Conservation (phyloP, 2,797 vertebrate genomes). For the Paramormyrops hopkinsi region DNA sequence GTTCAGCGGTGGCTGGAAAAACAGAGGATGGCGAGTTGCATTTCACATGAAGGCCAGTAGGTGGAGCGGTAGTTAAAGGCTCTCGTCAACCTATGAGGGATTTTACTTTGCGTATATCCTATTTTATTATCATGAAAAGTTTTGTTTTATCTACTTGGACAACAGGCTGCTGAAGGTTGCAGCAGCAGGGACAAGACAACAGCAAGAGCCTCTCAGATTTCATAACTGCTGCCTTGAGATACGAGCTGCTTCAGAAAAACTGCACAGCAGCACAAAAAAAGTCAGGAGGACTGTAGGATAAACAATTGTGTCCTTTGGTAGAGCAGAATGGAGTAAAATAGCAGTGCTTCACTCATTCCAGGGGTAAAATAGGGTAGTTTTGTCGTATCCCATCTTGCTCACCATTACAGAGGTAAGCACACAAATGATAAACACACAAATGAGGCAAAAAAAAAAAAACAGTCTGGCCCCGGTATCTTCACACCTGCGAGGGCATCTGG, state of each 20-base stretch:
- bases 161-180: not conserved
- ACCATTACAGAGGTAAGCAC: not conserved
- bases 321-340: not conserved
- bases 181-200: not conserved
- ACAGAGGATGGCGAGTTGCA: not conserved
- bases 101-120: not conserved
- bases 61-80: not conserved
- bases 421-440: not conserved
- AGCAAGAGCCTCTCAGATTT: not conserved
- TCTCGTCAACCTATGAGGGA: not conserved
- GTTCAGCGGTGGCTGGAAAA: conserved; percentile 79
- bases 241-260: not conserved
- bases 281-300: not conserved
- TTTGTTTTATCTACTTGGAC: not conserved
- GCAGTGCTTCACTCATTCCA: not conserved
- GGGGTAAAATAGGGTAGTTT: not conserved
- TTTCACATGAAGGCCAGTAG: not conserved
- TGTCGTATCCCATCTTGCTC: not conserved
- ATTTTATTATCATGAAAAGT: not conserved
- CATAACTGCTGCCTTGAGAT: not conserved
- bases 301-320: not conserved
- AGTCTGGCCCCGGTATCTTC: not conserved
- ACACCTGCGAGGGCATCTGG: conserved; percentile 79
- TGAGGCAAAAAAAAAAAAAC: not conserved
- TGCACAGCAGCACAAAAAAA: not conserved